Conservation (phyloP, 2,797 vertebrate species). For the Poeciliopsis turneri region DNA sequence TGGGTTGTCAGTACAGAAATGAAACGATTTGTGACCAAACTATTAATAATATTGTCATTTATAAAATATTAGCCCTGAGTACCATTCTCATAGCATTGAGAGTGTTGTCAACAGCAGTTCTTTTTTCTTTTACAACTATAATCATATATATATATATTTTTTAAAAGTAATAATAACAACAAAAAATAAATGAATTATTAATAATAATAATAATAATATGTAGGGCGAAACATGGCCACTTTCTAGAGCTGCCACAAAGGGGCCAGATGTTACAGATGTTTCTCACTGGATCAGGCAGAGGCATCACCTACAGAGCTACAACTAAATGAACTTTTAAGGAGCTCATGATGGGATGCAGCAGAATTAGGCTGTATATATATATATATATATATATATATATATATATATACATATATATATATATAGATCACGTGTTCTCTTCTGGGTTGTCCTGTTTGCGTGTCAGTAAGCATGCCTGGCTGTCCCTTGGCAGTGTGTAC, state of each 20-base stretch:
- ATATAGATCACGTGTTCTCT: neutral
- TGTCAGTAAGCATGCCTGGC: constrained; percentile 73
- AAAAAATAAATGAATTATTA: no score
- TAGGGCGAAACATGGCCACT: neutral
- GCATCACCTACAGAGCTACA: neutral
- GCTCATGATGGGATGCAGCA: neutral
- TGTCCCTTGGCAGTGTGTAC: constrained; percentile 66
- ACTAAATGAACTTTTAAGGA: neutral
- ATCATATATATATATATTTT: no score
- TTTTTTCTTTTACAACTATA: neutral
- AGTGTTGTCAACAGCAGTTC: neutral
- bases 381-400: no score
- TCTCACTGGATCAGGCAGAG: neutral
- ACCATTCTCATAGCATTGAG: neutral
- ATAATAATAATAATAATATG: neutral
- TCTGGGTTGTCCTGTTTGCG: constrained; percentile 39
- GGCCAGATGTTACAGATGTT: neutral
- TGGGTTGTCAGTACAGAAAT: neutral
- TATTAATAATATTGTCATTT: neutral
- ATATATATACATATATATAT: no score
- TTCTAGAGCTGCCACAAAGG: neutral
- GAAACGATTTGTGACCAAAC: neutral
- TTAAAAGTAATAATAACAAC: no score
- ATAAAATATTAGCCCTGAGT: neutral
- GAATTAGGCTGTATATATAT: neutral